Percentiles rank a stretch among this genome's conserved stretches.
phyloP scores from a whole-genome alignment of 2,113 vertebrate species.

The Melanerpes formicivorus region DNA sequence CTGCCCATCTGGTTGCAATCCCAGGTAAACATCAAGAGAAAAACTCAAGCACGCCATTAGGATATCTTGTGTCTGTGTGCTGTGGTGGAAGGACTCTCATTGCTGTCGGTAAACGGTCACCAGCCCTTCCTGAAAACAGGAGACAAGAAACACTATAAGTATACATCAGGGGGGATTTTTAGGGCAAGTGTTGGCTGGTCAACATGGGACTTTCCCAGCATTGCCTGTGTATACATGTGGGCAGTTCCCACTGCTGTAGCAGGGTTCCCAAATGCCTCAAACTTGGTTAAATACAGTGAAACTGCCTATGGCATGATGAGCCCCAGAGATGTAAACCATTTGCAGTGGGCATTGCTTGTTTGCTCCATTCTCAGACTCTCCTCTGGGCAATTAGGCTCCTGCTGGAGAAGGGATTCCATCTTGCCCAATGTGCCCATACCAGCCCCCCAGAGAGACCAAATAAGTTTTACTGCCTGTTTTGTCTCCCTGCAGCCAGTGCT shows the following conservation, averaged over 20 bases:
- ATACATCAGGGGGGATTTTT: background rate
- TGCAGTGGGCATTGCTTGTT: background rate
- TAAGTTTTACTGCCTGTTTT: background rate
- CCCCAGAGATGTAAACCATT: background rate
- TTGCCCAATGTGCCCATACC: background rate
- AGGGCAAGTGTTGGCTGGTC: background rate
- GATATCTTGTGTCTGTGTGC: background rate
- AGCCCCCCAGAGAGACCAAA: background rate
- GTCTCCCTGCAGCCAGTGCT: background rate
- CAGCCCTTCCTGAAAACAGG: background rate
- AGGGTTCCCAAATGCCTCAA: background rate
- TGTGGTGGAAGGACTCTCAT: background rate
- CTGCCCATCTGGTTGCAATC: constrained; percentile 32
- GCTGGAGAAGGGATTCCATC: background rate
- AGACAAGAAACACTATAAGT: background rate
- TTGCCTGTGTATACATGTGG: fast-evolving
- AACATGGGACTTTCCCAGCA: background rate
- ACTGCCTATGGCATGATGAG: fast-evolving
- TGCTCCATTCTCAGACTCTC: background rate
- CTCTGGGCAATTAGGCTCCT: background rate
- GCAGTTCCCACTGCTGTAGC: background rate
- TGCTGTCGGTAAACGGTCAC: background rate
- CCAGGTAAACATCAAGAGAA: constrained; percentile 12
- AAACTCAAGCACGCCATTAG: fast-evolving
- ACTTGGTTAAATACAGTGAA: background rate